phyloP scores from a whole-genome alignment of 2,888 invertebrate species.

The Oasisia sp. region DNA sequence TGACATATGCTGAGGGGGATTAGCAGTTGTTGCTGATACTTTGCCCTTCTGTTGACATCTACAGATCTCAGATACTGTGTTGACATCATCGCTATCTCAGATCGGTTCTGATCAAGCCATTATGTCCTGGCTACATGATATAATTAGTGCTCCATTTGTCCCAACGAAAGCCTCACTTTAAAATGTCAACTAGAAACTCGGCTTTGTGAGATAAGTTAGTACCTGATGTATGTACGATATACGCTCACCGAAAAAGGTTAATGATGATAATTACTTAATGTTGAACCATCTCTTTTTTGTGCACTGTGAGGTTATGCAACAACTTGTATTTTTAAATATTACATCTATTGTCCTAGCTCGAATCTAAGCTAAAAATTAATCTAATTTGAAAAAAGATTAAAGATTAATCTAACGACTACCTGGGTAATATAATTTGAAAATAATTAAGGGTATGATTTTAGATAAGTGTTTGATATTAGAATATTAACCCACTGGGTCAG shows the following conservation, averaged over 20 bases:
- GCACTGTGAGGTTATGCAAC: background rate
- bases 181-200: constrained; percentile 18
- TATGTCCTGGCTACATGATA: constrained; percentile 20
- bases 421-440: constrained; percentile 18
- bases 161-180: background rate
- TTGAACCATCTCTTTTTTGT: background rate
- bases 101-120: background rate
- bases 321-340: background rate
- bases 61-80: constrained; percentile 8
- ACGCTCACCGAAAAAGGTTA: constrained; percentile 13
- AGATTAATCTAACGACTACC: background rate
- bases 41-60: background rate
- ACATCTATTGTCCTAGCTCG: background rate
- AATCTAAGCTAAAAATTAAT: constrained; percentile 14
- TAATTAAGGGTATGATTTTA: background rate
- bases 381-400: constrained; percentile 13
- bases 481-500: background rate
- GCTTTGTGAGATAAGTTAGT: constrained; percentile 19
- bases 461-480: background rate
- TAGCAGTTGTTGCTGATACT: background rate
- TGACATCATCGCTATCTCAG: constrained; percentile 22
- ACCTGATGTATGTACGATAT: constrained; percentile 17
- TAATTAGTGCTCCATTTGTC: constrained; percentile 23
- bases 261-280: background rate
- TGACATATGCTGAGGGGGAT: background rate